Percentiles rank a stretch among this genome's conserved stretches.
phyloP scores from a whole-genome alignment of 2,113 vertebrate species.

The Helogale parvula region DNA sequence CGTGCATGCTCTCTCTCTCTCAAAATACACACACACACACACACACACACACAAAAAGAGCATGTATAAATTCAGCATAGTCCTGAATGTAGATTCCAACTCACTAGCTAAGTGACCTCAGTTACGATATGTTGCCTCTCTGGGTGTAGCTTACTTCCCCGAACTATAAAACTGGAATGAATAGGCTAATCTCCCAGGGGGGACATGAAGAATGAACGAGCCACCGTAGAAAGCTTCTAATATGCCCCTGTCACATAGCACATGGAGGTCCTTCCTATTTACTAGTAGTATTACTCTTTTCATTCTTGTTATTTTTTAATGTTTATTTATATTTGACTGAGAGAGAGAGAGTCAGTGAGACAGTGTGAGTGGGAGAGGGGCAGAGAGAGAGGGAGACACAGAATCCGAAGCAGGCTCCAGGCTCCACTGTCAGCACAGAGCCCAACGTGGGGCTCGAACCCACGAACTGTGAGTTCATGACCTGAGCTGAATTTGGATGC shows the following conservation, averaged over 20 bases:
- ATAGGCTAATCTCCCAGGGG: not conserved
- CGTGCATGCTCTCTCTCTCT: too few species aligned
- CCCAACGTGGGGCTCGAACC: too few species aligned
- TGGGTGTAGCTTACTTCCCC: not conserved
- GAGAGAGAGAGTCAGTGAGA: too few species aligned
- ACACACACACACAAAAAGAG: not conserved
- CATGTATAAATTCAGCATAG: not conserved
- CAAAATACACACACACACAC: too few species aligned
- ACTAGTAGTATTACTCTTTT: not conserved
- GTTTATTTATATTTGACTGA: too few species aligned
- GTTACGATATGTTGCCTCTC: not conserved
- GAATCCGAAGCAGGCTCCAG: too few species aligned
- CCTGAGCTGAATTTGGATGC: too few species aligned
- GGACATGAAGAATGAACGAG: not conserved
- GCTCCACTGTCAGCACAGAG: too few species aligned
- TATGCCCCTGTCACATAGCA: not conserved
- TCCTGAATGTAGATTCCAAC: not conserved
- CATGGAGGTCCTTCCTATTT: not conserved
- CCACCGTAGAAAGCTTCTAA: not conserved
- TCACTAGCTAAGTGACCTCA: not conserved
- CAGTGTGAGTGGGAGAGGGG: too few species aligned
- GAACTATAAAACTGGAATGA: constrained; percentile 1
- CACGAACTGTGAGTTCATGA: too few species aligned
- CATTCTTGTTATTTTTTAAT: not conserved
- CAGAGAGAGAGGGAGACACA: too few species aligned